Evolutionary conservation across 2,113 vertebrate species (phyloP), one percentile per base, ranked within the genome.

Genomic region (Menidia beryllina): DNA sequence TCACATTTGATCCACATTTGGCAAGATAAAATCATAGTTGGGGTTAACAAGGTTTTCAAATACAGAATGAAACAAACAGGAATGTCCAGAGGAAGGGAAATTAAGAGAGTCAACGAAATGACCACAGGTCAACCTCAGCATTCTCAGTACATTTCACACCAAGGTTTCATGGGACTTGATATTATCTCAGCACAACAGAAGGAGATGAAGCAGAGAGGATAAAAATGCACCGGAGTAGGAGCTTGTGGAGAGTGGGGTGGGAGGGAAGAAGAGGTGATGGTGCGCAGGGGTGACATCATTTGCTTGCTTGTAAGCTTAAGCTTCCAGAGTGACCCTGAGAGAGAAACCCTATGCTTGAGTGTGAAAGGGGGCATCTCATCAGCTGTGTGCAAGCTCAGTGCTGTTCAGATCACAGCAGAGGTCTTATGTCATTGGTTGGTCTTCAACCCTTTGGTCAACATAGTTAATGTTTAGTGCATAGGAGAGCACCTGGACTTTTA

Each of bases 91-190:
- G 47, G 17, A 81, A 20, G 70, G 56, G 56, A 73, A 54, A 34
- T 34, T 69, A 21, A 78, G 27, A 62, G 34, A 78, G 26, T 30
- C 30, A 76, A 76, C 26, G 50, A 69, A 77, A 69, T 65, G 68
- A 78, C 80, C 74, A 17, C 26, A 24, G 80, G 53, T 72, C 62
- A 69, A 76, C 59, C 85, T 78, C 67, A 71, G 71, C 53, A 49
- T 82, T 80, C 67, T 72, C 45, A 50, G 73, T 45, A 67, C 82
- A 88, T 86, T 84, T 74, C 74, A 75, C 74, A 66, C 47, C 70
- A 82, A 71, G 75, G 77, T 79, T 89, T 89, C 75, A 86, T 80
- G 69, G 75, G 82, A 90, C 78, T 75, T 75, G 77, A 86, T 87
- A 81, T 86, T 81, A 85, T 76, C 64, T 19, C 55, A 49, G 55